Evolutionary conservation across 2,113 vertebrate genomes (phyloP), one percentile per base, ranked within the genome.

Genomic region (Aegotheles bennettii): DNA sequence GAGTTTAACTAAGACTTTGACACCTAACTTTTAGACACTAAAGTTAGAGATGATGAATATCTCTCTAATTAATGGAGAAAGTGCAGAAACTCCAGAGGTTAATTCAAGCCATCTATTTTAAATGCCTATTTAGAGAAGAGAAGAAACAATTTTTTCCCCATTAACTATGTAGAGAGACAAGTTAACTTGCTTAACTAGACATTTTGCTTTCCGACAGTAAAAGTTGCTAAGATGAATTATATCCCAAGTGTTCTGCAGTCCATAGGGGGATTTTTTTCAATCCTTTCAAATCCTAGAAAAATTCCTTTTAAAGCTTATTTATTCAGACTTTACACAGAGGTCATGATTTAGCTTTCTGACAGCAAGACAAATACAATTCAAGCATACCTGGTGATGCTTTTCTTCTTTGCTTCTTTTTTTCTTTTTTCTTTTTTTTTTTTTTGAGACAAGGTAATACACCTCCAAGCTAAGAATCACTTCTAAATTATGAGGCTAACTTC

Each of bases 91-190:
- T 96, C 88, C 53, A 80, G 78, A 90, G 78, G 33, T 64, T 83
- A 90, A 92, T 90, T 90, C 45, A 92, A 61, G 53, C 31, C 50
- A 67, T 88, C 88, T 76, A 86, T 93, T 96, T 94, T 88, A 94
- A 96, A 79, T 57, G 59, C 45, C 48, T 85, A 35, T 86, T 95
- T 88, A 84, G 68, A 87, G 50, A 56, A 80, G 43, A 68, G 61
- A 91, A 23, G 40, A 90, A 88, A 84, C 11, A 9, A 43, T 85
- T 87, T 91, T 67, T 74, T 89, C 42, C 16, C 64, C 42, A 92
- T 86, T 88, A 94, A 80, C 88, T 69, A 36, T 2, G 10, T 20
- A 61, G 47, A 59, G 29, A 92, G 71, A 25, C 71, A 86, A 93
- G 94, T 61, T 94, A 90, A 69, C 88, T 74, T 80, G 63, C 50